A percentile compares a stretch with the other conserved stretches of the same genome.
Conservation (phyloP, 2,888 invertebrate species). For the Diarsia dahlii region DNA sequence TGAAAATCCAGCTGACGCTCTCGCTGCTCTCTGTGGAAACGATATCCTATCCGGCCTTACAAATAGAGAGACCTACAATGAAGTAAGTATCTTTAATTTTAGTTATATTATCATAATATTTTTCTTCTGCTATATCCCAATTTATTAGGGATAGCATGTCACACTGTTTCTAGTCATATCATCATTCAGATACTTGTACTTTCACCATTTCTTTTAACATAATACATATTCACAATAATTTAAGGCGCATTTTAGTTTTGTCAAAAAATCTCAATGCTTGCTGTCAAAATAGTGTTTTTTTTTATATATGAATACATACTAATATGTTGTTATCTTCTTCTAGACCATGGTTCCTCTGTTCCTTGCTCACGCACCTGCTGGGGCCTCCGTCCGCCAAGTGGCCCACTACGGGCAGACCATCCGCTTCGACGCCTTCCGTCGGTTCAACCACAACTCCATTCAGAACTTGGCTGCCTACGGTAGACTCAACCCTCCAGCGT, state of each 20-base stretch:
- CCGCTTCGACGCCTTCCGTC: slow-evolving; percentile 71
- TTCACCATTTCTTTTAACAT: background rate
- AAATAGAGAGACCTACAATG: slow-evolving; percentile 64
- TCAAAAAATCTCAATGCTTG: background rate
- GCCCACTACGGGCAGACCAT: slow-evolving; percentile 78
- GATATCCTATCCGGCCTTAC: slow-evolving; percentile 25
- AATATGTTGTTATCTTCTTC: slow-evolving; percentile 10
- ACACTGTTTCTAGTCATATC: background rate
- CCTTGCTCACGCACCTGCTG: slow-evolving; percentile 77
- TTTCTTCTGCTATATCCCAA: background rate
- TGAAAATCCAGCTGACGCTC: background rate
- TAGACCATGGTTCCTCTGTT: slow-evolving; percentile 78
- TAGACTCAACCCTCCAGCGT: slow-evolving; percentile 70
- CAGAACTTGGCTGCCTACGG: slow-evolving; percentile 74
- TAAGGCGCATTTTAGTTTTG: background rate
- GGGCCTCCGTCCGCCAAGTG: slow-evolving; percentile 76
- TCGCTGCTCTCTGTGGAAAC: slow-evolving; percentile 48
- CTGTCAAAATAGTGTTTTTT: background rate
- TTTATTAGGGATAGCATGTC: background rate
- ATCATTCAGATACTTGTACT: background rate
- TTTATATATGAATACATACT: background rate
- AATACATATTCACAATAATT: background rate
- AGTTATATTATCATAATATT: background rate
- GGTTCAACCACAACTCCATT: slow-evolving; percentile 70
- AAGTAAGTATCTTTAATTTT: slow-evolving; percentile 63